Base-by-base conservation (phyloP, 2,888 invertebrate species). In the Oscheius sp. region DNA sequence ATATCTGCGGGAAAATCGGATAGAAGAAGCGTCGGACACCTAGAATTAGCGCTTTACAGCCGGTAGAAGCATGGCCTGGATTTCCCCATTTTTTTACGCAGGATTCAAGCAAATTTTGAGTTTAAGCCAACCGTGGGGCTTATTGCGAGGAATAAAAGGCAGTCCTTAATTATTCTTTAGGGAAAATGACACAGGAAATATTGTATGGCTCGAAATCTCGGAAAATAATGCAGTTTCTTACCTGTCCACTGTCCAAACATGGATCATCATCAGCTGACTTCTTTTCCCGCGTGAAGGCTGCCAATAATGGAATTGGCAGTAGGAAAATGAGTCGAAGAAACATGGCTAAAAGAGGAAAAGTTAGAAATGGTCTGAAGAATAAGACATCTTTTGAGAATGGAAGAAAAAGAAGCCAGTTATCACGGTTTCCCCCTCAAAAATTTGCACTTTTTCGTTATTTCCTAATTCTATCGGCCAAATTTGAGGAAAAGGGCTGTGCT, bases 181-280 rank as follows among this genome's bases (percentile, higher is more conserved):
- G n/a, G n/a, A n/a, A n/a, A n/a, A n/a, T n/a, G n/a, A n/a, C n/a
- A n/a, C n/a, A n/a, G n/a, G n/a, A n/a, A n/a, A n/a, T n/a, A n/a
- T n/a, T n/a, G n/a, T n/a, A n/a, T n/a, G n/a, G n/a, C n/a, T n/a
- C n/a, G n/a, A n/a, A n/a, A n/a, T n/a, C n/a, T n/a, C n/a, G n/a
- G n/a, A 45, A 12, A 45, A 12, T 45, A 45, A 12, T 45, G 45
- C 16, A 49, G 49, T 7, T 49, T 7, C 16, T 49, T 35, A 61
- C 61, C 61, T 66, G 52, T 9, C 16, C 21, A 27, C 23, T 25
- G 25, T 66, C 52, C 6, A 66, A 29, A 25, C 49, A 71, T n/a
- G 71, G 71, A 49, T 71, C 71, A 52, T 61, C 59, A 7, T 71
- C 71, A 3, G 61, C 61, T 12, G 63, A 61, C 18, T 52, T 61